These are phyloP conservation scores for Eupithecia abbreviata DNA, from an alignment of 2,888 invertebrate genomes.

Conservation along the genomic window DNA sequence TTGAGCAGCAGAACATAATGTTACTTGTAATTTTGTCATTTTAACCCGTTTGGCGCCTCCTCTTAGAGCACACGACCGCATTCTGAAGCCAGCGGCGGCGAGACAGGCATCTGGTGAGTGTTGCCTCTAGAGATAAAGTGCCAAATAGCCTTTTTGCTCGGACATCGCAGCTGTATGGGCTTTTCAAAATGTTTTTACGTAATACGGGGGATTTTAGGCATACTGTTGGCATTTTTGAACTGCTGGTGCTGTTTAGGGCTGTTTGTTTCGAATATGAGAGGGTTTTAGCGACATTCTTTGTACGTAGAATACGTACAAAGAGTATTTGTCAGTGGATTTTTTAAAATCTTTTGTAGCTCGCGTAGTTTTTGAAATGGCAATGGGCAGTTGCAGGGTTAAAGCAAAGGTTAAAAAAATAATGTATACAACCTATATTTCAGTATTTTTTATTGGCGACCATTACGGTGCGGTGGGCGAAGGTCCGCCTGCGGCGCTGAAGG, in stretches of 20 bases:
- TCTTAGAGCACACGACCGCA: conserved; percentile 31
- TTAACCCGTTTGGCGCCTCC: not conserved
- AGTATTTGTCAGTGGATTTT: not conserved
- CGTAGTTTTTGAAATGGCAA: not conserved
- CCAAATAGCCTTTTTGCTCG: conserved; percentile 53
- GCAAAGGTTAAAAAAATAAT: not conserved
- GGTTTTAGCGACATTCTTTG: not conserved
- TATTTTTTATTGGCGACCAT: not conserved
- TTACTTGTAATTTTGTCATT: not conserved
- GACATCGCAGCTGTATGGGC: conserved; percentile 20
- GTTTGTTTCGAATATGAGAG: not conserved
- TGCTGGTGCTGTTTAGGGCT: not conserved
- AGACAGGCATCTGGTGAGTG: conserved; percentile 57
- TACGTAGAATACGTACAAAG: not conserved
- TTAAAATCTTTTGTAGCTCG: too few species aligned
- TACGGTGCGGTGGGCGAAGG: too few species aligned
- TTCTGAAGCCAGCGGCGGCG: conserved; percentile 51
- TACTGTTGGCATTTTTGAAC: not conserved
- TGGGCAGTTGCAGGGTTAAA: not conserved
- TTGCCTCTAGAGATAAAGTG: conserved; percentile 58
- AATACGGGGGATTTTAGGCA: conserved; percentile 11
- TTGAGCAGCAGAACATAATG: not conserved
- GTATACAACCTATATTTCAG: not conserved
- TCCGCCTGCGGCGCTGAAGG: too few species aligned
- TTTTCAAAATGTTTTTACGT: conserved; percentile 22